These are phyloP conservation scores for Porites evermanni DNA, from an alignment of 92 coral and sea anemone species.

Conservation along the genomic window DNA sequence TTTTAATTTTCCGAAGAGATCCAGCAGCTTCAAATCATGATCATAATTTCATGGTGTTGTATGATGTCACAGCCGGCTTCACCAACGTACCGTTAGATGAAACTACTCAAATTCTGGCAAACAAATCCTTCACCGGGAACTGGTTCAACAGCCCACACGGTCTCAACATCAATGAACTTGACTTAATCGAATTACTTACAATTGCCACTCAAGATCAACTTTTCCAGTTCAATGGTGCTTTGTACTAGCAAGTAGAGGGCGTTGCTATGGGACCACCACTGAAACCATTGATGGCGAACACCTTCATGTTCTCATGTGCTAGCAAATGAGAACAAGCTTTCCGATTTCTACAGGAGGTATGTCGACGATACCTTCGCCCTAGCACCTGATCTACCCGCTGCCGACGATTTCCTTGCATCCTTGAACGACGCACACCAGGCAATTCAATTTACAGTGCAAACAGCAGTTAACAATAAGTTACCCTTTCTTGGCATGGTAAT, in stretches of 20 bases:
- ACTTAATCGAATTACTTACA: not conserved
- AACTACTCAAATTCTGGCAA: constrained; percentile 27
- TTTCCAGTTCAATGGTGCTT: constrained; percentile 4
- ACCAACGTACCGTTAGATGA: constrained; percentile 40
- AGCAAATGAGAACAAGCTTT: not conserved
- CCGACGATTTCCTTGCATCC: not conserved
- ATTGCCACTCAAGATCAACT: not conserved
- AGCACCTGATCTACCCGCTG: not conserved
- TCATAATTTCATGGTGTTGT: constrained; percentile 15
- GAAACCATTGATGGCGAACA: constrained; percentile 17
- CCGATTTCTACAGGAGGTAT: not conserved
- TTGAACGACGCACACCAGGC: not conserved
- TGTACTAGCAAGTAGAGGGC: constrained; percentile 30
- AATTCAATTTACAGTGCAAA: not conserved
- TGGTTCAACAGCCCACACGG: constrained; percentile 3
- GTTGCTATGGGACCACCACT: constrained; percentile 27
- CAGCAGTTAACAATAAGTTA: not conserved
- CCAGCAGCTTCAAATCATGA: not conserved
- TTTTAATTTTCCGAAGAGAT: constrained; percentile 14
- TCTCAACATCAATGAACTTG: not conserved
- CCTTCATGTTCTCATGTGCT: constrained; percentile 7
- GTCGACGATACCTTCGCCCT: not conserved
- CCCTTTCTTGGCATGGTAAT: not conserved
- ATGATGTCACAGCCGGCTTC: constrained; percentile 13
- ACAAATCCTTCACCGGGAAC: constrained; percentile 19